Conservation (phyloP, 2,113 vertebrate species). For the Nannospalax galili region DNA sequence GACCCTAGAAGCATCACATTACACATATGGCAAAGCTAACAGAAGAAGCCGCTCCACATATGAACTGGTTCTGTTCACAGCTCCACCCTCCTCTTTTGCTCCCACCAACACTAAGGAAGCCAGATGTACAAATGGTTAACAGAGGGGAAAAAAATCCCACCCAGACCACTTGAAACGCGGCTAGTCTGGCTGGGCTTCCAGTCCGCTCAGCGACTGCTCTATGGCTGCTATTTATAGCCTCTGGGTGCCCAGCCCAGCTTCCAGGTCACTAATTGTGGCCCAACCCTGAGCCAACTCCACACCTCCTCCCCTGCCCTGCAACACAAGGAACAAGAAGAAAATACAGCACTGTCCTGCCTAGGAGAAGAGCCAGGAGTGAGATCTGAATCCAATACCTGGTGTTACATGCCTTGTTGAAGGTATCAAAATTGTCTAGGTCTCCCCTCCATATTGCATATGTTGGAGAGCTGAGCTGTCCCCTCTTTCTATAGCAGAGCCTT, state of each 20-base stretch:
- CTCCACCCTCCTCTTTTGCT: conserved; percentile 68
- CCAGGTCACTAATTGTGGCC: conserved; percentile 80
- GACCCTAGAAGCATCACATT: background rate
- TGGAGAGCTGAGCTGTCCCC: background rate
- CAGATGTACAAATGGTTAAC: conserved; percentile 86
- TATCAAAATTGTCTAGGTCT: background rate
- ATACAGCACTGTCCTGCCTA: conserved; percentile 43
- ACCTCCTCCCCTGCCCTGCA: conserved; percentile 65
- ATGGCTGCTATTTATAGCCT: conserved; percentile 83
- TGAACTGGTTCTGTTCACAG: conserved; percentile 63
- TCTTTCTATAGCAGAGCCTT: background rate
- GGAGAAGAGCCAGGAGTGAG: conserved; percentile 53
- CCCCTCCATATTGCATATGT: background rate
- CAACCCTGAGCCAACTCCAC: conserved; percentile 77
- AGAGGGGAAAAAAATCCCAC: conserved; percentile 81
- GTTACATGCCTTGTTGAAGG: background rate
- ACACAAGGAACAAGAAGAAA: conserved; percentile 69
- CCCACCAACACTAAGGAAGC: conserved; percentile 73
- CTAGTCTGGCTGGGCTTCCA: conserved; percentile 84
- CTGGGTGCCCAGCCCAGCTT: conserved; percentile 84
- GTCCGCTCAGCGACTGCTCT: conserved; percentile 82
- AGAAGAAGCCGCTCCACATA: conserved; percentile 60
- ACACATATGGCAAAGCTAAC: conserved; percentile 55
- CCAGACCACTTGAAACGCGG: conserved; percentile 89
- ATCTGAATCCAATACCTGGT: conserved; percentile 70